phyloP scores from a whole-genome alignment of 2,113 vertebrate genomes.

The Lepidothrix coronata region DNA sequence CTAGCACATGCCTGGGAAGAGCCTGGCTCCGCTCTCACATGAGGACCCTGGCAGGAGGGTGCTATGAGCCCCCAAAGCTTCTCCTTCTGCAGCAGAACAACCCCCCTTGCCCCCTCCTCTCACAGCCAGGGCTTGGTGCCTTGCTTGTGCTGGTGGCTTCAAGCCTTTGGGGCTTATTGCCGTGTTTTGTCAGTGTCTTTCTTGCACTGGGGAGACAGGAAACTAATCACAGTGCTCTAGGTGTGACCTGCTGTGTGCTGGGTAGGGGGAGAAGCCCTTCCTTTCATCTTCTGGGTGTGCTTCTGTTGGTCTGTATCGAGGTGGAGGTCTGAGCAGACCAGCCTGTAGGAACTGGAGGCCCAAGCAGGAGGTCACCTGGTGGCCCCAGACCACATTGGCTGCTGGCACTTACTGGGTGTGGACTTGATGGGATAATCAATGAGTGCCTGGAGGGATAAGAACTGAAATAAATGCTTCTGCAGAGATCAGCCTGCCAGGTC shows the following conservation, averaged over 20 bases:
- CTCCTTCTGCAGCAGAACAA: background rate
- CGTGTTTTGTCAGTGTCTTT: background rate
- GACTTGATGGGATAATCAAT: background rate
- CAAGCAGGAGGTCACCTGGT: background rate
- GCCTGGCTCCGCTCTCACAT: background rate
- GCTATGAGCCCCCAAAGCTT: background rate
- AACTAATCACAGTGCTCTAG: background rate
- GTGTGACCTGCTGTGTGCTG: background rate
- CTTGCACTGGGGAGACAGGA: background rate
- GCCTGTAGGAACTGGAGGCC: background rate
- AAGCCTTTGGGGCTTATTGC: background rate
- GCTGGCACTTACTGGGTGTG: background rate
- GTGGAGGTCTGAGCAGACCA: background rate
- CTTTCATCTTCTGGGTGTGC: background rate
- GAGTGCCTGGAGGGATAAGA: background rate
- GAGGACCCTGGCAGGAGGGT: background rate
- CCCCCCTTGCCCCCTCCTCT: background rate
- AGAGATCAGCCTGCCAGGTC: background rate
- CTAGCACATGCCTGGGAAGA: background rate
- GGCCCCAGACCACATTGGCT: background rate
- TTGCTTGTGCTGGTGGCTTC: background rate
- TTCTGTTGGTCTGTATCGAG: accelerated
- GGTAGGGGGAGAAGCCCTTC: too few species aligned
- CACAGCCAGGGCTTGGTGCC: background rate
- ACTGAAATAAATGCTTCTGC: background rate